phyloP scores from a whole-genome alignment of 2,888 invertebrate species.

The Pyrrhia umbra region DNA sequence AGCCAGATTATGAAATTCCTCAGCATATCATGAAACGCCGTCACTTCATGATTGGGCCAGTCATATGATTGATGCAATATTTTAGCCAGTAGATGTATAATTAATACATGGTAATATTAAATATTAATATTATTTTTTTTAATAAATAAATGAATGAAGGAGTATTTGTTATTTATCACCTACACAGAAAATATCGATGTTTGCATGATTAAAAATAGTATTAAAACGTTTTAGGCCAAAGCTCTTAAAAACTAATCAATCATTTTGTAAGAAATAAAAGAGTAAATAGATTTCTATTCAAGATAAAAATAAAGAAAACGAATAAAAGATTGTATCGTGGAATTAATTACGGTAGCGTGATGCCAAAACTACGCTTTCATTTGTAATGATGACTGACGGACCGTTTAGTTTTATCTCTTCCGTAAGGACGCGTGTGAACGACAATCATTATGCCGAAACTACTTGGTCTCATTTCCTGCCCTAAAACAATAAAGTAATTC shows the following conservation, averaged over 20 bases:
- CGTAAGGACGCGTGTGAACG: constrained; percentile 18
- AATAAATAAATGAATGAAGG: too few species aligned
- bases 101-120: neutral
- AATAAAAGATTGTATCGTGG: constrained; percentile 33
- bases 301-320: constrained; percentile 37
- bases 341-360: constrained; percentile 51
- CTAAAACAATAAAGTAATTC: constrained; percentile 8
- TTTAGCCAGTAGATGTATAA: neutral
- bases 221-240: neutral
- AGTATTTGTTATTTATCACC: too few species aligned
- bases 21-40: too few species aligned
- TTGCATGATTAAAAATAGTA: neutral
- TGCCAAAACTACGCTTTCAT: constrained; percentile 26
- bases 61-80: too few species aligned
- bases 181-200: neutral
- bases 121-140: too few species aligned
- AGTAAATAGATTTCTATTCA: constrained; percentile 22
- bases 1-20: too few species aligned
- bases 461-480: constrained; percentile 5
- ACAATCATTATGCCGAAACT: constrained; percentile 24
- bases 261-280: constrained; percentile 15
- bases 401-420: constrained; percentile 23
- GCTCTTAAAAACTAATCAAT: constrained; percentile 9
- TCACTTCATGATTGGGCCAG: too few species aligned
- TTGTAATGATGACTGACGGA: constrained; percentile 33